A percentile compares a stretch with the other conserved stretches of the same genome.
Conservation (phyloP, 2,797 vertebrate species). For the Siniperca scherzeri region DNA sequence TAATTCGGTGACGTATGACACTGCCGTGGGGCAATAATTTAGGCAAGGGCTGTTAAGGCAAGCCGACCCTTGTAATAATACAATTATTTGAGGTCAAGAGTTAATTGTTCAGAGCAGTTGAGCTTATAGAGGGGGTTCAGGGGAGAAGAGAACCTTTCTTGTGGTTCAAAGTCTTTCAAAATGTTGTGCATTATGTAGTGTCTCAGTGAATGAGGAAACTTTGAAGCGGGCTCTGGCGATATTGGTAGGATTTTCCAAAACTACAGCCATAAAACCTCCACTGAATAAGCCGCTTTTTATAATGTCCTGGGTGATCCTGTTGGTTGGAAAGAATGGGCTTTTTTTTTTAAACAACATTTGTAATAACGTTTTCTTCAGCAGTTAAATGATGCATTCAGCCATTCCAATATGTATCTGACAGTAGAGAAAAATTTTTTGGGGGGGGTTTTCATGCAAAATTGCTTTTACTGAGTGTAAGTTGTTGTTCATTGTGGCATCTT, state of each 20-base stretch:
- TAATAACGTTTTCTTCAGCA: background rate
- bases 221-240: constrained; percentile 5
- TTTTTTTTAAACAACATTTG: background rate
- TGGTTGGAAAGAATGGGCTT: background rate
- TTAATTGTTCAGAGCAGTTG: constrained; percentile 78
- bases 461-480: background rate
- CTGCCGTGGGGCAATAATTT: constrained; percentile 44
- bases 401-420: background rate
- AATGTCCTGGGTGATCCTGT: background rate
- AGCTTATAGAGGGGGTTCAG: constrained; percentile 50
- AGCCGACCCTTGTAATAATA: constrained; percentile 77
- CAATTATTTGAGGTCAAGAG: constrained; percentile 81
- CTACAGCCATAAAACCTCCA: background rate
- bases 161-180: constrained; percentile 57
- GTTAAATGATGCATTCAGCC: background rate
- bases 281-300: background rate
- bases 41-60: constrained; percentile 42
- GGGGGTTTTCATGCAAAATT: background rate
- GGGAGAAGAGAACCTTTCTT: constrained; percentile 60
- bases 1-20: constrained; percentile 49
- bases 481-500: background rate
- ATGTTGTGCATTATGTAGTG: constrained; percentile 6
- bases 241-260: constrained; percentile 2
- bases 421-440: background rate
- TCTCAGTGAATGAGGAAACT: constrained; percentile 29